phyloP scores from a whole-genome alignment of 2,113 vertebrate species.

The Parotia lawesii region DNA sequence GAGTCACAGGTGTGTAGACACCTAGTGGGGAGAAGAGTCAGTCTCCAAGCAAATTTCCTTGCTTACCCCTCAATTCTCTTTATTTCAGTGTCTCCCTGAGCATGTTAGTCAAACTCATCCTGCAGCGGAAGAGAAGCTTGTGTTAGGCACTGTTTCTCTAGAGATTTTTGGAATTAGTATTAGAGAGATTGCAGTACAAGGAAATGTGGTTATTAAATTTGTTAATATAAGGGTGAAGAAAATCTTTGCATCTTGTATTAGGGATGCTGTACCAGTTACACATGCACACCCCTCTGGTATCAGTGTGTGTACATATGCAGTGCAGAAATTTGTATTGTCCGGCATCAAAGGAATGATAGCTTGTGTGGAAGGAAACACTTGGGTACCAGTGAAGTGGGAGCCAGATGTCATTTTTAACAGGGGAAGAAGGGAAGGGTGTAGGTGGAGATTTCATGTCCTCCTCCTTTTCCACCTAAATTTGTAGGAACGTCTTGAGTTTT shows the following conservation, averaged over 20 bases:
- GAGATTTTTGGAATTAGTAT: background rate
- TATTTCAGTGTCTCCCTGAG: background rate
- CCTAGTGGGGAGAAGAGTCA: conserved; percentile 37
- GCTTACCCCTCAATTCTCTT: accelerated
- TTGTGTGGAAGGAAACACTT: background rate
- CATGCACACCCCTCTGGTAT: background rate
- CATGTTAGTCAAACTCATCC: background rate
- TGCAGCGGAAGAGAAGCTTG: background rate
- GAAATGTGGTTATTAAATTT: background rate
- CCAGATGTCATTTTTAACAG: background rate
- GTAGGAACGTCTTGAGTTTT: background rate
- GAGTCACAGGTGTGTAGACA: conserved; percentile 46
- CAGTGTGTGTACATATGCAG: background rate
- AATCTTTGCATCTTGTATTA: background rate
- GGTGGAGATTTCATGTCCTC: background rate
- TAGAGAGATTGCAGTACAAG: background rate
- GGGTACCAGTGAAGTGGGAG: background rate
- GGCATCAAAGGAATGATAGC: background rate
- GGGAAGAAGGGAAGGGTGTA: background rate
- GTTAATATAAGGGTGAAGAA: background rate
- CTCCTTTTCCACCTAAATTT: background rate
- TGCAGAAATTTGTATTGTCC: background rate
- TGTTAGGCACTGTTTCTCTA: background rate
- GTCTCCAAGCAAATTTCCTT: background rate
- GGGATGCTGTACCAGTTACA: background rate